Evolutionary conservation across 2,888 invertebrate genomes (phyloP).

Genomic region (Caenorhabditis sp.): DNA sequence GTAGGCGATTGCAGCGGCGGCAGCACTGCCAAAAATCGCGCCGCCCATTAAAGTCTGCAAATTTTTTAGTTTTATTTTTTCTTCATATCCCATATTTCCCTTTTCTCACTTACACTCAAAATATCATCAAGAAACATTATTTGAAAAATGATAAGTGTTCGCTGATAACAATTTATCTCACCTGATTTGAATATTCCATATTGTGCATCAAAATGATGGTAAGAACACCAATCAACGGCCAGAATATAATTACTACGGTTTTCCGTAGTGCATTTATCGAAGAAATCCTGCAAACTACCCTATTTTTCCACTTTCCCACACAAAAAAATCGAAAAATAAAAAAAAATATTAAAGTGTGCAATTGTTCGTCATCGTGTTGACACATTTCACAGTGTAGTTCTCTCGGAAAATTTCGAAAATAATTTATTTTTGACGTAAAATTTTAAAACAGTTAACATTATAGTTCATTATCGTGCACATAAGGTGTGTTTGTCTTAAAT

Average conservation of each 20-base stretch:
- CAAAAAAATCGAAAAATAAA: background rate
- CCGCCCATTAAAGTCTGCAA: constrained; percentile 35
- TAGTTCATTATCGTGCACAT: background rate
- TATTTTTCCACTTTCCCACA: background rate
- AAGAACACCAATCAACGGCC: background rate
- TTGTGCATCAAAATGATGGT: background rate
- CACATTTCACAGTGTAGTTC: background rate
- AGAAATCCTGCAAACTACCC: background rate
- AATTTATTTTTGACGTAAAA: background rate
- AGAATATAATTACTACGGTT: background rate
- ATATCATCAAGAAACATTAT: too few relatives aligned
- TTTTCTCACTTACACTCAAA: too few relatives aligned
- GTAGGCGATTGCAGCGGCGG: constrained; percentile 46
- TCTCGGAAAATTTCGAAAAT: background rate
- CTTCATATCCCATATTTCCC: too few relatives aligned
- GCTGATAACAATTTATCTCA: background rate
- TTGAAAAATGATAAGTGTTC: background rate
- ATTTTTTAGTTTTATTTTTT: background rate
- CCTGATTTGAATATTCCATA: background rate
- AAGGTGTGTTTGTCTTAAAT: background rate
- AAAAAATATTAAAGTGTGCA: background rate
- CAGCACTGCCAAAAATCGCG: constrained; percentile 41
- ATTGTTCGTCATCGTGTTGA: background rate
- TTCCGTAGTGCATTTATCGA: background rate
- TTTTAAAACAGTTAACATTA: too few relatives aligned